These are phyloP conservation scores for Astropecten irregularis DNA, from an alignment of 53 echinoderm and acorn worm species.

Conservation along the genomic window DNA sequence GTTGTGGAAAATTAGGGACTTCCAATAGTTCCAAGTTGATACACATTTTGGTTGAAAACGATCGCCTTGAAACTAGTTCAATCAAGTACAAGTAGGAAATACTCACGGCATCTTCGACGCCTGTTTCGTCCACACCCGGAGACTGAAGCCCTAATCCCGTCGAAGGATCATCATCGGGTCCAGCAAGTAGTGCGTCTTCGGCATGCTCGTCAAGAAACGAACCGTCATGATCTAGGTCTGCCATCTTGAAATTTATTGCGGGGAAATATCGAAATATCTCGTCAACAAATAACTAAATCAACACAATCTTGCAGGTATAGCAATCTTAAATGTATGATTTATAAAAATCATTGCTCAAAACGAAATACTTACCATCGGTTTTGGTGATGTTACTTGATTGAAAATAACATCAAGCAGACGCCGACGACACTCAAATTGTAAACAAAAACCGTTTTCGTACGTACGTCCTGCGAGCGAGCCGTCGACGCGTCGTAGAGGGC, in stretches of 20 bases:
- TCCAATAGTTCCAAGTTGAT: too few relatives aligned
- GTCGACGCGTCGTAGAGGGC: too few relatives aligned
- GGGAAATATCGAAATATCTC: too few relatives aligned
- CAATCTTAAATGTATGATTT: neutral
- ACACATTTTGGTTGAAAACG: too few relatives aligned
- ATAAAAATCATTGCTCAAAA: neutral
- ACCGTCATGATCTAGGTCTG: slow-evolving; percentile 8
- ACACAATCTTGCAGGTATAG: neutral
- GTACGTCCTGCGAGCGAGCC: too few relatives aligned
- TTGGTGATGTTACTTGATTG: neutral
- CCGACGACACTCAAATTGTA: too few relatives aligned
- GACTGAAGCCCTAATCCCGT: slow-evolving; percentile 20
- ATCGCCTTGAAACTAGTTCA: too few relatives aligned
- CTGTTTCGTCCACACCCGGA: slow-evolving; percentile 37
- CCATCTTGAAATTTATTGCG: slow-evolving; percentile 37
- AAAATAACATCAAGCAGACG: too few relatives aligned
- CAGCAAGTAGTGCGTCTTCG: slow-evolving; percentile 34
- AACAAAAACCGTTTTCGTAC: too few relatives aligned
- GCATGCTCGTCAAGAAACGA: slow-evolving; percentile 40
- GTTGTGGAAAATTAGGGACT: too few relatives aligned
- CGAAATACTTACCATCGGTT: neutral
- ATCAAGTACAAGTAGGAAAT: neutral
- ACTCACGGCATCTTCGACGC: slow-evolving; percentile 52
- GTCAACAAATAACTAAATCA: too few relatives aligned
- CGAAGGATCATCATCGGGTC: slow-evolving; percentile 35